These are phyloP conservation scores for Bombycilla garrulus DNA, from an alignment of 2,113 vertebrate genomes.

Conservation along the genomic window DNA sequence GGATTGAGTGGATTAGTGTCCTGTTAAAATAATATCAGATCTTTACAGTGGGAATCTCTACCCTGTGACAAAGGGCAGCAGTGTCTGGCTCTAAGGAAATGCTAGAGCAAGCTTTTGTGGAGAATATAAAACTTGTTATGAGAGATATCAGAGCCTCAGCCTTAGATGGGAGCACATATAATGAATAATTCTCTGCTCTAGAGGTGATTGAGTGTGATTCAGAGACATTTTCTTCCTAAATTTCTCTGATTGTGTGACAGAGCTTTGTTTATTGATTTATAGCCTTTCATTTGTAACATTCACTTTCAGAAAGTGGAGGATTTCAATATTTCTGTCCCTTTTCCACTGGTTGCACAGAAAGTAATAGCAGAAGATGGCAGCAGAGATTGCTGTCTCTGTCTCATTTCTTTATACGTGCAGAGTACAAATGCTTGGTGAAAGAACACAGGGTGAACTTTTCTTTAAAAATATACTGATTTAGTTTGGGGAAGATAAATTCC, in stretches of 20 bases:
- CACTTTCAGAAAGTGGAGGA: background rate
- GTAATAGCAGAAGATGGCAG: constrained; percentile 73
- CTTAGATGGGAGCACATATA: background rate
- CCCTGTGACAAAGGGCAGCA: background rate
- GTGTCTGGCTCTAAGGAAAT: background rate
- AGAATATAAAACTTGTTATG: background rate
- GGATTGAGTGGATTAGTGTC: background rate
- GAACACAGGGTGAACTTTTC: constrained; percentile 20
- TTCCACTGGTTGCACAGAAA: background rate
- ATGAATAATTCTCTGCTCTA: background rate
- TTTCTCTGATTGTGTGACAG: background rate
- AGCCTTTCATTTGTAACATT: background rate
- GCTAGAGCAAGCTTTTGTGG: background rate
- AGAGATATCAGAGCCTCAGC: background rate
- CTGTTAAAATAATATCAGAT: background rate
- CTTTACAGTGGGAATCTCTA: background rate
- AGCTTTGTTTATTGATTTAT: background rate
- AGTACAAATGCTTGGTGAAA: background rate
- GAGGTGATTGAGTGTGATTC: background rate
- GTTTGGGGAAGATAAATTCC: constrained; percentile 59
- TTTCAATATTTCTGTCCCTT: background rate
- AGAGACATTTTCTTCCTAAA: background rate
- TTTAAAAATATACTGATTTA: constrained; percentile 53
- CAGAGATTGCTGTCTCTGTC: constrained; percentile 63
- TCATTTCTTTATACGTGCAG: background rate